Base-by-base conservation (phyloP, 2,888 invertebrate species). In the Acrobasis consociella region DNA sequence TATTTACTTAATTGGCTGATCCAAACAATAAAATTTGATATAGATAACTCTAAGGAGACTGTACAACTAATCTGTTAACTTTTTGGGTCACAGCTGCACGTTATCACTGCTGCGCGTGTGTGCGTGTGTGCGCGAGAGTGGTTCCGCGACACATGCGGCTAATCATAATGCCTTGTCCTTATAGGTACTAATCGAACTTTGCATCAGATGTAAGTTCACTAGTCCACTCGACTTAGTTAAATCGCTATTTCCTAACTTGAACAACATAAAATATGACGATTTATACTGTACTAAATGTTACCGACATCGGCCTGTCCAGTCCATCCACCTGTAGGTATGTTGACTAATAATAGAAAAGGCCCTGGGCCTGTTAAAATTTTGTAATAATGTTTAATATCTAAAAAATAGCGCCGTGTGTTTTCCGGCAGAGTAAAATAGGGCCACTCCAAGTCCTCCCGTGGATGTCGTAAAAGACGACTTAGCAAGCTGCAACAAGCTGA, bases 21-120 rank as follows among this genome's bases (percentile, higher is more conserved):
- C 38, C 38, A 58, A 17, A 38, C 46, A 5, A 59, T 15, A 16
- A 22, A 31, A 42, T 58, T 16, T 39, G 11, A 22, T 22, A 22
- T 22, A n/a, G 9, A 56, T 58, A 22, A 13, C 58, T 53, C 17
- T 22, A 51, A 52, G 51, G 68, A 63, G 62, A 55, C 69, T 65
- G 68, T 75, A 70, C 68, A 76, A 73, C 75, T 74, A 55, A 77
- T 77, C 76, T 69, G 70, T 69, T 70, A 68, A 73, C 69, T 84
- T 88, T 88, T 84, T 90, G 77, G 91, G 91, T 89, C 91, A 89
- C 90, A 91, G 91, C 90, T 91, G 91, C 82, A 80, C 77, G 74
- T 85, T 89, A 88, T 85, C 83, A 83, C 58, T 61, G 39, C 50
- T 31, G 17, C 60, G 58, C 17, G 46, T 60, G 64, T 71, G 75